These are phyloP conservation scores for Dromococcyx pavoninus DNA, from an alignment of 2,797 vertebrate species.

Conservation along the genomic window DNA sequence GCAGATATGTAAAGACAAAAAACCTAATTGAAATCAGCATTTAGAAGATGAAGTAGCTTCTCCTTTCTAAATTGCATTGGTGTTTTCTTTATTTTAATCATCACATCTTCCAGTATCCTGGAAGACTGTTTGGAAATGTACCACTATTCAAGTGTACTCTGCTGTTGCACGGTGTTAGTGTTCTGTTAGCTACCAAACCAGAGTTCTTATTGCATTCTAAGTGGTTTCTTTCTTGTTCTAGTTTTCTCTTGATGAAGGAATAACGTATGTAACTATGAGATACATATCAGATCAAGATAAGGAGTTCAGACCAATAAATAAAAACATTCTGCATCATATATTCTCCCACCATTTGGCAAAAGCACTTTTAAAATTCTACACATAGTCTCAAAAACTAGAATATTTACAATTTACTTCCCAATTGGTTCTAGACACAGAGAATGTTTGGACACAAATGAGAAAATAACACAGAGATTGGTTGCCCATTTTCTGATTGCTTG, in stretches of 20 bases:
- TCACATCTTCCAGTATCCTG: neutral
- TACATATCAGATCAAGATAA: neutral
- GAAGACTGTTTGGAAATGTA: neutral
- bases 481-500: neutral
- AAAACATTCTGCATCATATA: fast-evolving
- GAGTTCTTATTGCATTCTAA: neutral
- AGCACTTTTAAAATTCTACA: neutral
- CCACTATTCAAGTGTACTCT: neutral
- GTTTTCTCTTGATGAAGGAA: neutral
- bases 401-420: neutral
- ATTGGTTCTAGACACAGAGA: neutral
- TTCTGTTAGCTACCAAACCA: neutral
- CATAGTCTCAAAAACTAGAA: neutral
- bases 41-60: neutral
- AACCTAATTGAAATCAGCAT: neutral
- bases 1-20: neutral
- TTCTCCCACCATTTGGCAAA: neutral
- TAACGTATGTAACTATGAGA: neutral
- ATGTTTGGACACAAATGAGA: neutral
- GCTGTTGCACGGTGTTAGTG: neutral
- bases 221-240: neutral
- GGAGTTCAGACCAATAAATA: neutral
- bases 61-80: neutral
- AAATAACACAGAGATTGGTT: neutral
- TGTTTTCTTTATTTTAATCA: neutral